These are phyloP conservation scores for Drymonia ruficornis DNA, from an alignment of 2,888 invertebrate species.

Conservation along the genomic window DNA sequence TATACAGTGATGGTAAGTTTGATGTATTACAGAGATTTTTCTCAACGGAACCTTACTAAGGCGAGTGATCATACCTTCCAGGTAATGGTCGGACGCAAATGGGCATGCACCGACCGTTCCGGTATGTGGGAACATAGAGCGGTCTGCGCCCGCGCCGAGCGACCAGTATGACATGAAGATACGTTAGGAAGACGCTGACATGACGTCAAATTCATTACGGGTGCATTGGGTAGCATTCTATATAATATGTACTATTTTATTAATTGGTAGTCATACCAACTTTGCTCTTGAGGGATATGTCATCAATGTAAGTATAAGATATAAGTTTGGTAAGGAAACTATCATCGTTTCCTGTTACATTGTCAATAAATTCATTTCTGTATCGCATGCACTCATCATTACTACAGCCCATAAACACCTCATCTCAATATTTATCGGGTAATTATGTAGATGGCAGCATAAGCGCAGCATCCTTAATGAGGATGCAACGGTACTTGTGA, in stretches of 20 bases:
- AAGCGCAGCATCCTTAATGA: neutral
- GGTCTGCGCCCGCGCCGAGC: neutral
- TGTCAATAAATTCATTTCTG: neutral
- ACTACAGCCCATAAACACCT: neutral
- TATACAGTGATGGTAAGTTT: too few relatives aligned
- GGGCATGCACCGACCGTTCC: slow-evolving; percentile 26
- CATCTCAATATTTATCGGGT: neutral
- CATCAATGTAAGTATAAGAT: too few relatives aligned
- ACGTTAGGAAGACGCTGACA: neutral
- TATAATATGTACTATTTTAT: too few relatives aligned
- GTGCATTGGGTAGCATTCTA: too few relatives aligned
- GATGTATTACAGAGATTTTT: neutral
- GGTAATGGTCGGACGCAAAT: slow-evolving; percentile 19
- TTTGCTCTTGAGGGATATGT: too few relatives aligned
- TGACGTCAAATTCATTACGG: neutral
- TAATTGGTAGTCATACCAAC: too few relatives aligned
- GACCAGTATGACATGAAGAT: neutral
- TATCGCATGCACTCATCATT: neutral
- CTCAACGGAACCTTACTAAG: slow-evolving; percentile 15
- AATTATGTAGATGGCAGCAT: slow-evolving; percentile 1
- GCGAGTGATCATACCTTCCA: slow-evolving; percentile 7
- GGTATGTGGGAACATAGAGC: slow-evolving; percentile 22
- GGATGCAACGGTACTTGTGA: neutral
- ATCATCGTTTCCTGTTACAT: neutral
- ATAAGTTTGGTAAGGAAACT: neutral